Evolutionary conservation across 92 coral and sea anemone genomes (phyloP), one percentile per base, ranked within the genome.

Genomic region (Parazoanthus atlanticus): DNA sequence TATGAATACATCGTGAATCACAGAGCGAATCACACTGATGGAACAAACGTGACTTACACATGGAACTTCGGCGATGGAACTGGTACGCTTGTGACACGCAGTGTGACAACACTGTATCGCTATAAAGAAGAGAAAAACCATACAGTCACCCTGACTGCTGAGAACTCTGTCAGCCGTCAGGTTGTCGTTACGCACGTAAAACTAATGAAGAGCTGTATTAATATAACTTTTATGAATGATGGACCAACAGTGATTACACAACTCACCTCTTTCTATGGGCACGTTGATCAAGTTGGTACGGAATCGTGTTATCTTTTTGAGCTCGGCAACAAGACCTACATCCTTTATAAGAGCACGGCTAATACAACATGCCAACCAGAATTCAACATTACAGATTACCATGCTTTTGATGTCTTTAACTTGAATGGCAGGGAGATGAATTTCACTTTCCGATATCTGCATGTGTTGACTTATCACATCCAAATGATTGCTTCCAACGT

Each of bases 281-380:
- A 81, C 26, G 67, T 96, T 58, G 93, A 84, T 17, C 96, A 96
- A 85, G 84, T 80, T 67, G 98, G 98, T 4, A 88, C 90, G 31
- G 89, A 94, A 40, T 87, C 98, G 15, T 96, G 98, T 74, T 96
- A 93, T 78, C 79, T 96, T 8, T 79, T 96, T 19, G 94, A 92
- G 32, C 88, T 96, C 66, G 93, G 95, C 13, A 94, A 94, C 80
- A 88, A 91, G 54, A 96, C 94, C 0, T 90, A 89, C 72, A 54
- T 34, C 28, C 84, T 94, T 26, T 94, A 92, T 89, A 92, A 88
- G 76, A 94, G 93, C 64, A 52, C 89, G 13, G 28, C 41, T 3
- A 36, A 75, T n/a, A 93, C 92, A 75, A 78, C 86, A 1, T 94
- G 96, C 81, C 80, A 89, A 32, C 33, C 89, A 38, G 91, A 88